Conservation (phyloP, 2,113 vertebrate species). For the Polypterus bichir region DNA sequence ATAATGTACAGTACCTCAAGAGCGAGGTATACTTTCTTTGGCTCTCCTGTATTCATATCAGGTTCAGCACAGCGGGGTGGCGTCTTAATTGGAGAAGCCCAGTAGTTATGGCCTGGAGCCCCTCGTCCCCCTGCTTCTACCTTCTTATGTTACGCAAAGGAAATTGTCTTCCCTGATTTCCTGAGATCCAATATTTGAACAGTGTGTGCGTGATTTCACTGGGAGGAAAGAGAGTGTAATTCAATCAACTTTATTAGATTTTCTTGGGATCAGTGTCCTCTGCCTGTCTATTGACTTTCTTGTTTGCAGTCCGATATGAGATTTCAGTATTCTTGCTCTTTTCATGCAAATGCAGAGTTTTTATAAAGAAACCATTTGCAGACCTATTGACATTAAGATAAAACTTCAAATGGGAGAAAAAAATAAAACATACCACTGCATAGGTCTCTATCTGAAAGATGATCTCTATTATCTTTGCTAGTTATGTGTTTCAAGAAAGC, state of each 20-base stretch:
- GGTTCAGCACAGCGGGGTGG: constrained; percentile 63
- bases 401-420: too few relatives aligned
- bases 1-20: constrained; percentile 29
- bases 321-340: not conserved
- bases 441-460: too few relatives aligned
- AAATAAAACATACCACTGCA: too few relatives aligned
- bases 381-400: too few relatives aligned
- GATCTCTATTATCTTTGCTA: too few relatives aligned
- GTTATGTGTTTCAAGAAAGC: too few relatives aligned
- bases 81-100: constrained; percentile 63
- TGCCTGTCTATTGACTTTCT: constrained; percentile 16
- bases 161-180: constrained; percentile 78
- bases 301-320: constrained; percentile 3
- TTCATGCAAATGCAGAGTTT: too few relatives aligned
- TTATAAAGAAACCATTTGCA: too few relatives aligned
- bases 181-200: constrained; percentile 65
- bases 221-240: constrained; percentile 58
- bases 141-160: constrained; percentile 77
- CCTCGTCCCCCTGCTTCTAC: constrained; percentile 52
- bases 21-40: constrained; percentile 22
- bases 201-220: constrained; percentile 45
- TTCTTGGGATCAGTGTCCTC: constrained; percentile 30
- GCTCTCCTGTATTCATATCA: constrained; percentile 55
- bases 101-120: constrained; percentile 50
- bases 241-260: constrained; percentile 68